phyloP scores from a whole-genome alignment of 2,113 vertebrate genomes.

The Amia ocellicauda region DNA sequence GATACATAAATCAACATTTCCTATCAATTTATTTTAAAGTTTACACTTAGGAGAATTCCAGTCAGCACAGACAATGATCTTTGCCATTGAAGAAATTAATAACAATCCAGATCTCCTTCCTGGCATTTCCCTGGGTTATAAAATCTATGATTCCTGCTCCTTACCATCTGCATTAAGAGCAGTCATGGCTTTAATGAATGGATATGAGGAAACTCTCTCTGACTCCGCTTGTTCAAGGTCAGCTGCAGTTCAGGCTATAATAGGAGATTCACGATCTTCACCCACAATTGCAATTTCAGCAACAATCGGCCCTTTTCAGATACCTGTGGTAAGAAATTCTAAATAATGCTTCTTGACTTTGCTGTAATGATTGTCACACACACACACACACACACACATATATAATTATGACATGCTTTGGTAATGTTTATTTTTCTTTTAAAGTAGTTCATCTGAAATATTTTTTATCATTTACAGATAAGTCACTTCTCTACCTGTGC shows the following conservation, averaged over 20 bases:
- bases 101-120: conserved; percentile 11
- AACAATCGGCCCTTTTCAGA: conserved; percentile 2
- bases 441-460: too few relatives aligned
- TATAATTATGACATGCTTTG: too few relatives aligned
- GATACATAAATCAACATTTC: too few relatives aligned
- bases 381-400: too few relatives aligned
- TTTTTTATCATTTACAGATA: too few relatives aligned
- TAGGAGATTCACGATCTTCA: background rate
- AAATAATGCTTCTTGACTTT: too few relatives aligned
- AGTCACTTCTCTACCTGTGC: background rate
- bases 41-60: conserved; percentile 10
- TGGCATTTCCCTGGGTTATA: conserved; percentile 12
- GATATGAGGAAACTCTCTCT: background rate
- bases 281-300: background rate
- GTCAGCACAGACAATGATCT: conserved; percentile 14
- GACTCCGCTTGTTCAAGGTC: background rate
- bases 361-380: too few relatives aligned
- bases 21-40: too few relatives aligned
- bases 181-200: conserved; percentile 1
- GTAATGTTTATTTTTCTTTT: too few relatives aligned
- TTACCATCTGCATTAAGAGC: background rate
- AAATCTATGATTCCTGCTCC: background rate
- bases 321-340: conserved; percentile 5
- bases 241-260: background rate
- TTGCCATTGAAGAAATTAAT: conserved; percentile 23